Base-by-base conservation (phyloP, 30 jellyfish, hydroid and myxozoan genomes). In the Hydractinia echinata region DNA sequence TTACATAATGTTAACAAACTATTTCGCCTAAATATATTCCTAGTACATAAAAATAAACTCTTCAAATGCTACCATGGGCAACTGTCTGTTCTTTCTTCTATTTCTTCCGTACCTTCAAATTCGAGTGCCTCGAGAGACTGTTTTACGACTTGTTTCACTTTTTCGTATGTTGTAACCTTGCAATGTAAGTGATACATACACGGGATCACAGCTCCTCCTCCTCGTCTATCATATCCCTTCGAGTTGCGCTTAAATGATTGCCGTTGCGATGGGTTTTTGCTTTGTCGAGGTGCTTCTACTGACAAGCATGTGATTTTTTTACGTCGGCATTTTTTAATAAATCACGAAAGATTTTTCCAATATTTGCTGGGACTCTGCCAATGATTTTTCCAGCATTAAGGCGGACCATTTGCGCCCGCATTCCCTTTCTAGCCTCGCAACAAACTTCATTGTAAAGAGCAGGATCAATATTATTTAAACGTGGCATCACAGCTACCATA, bases 341-440 rank as follows among this genome's bases (percentile, higher is more conserved):
- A 64, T 64, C 51, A 44, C 19, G 51, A 64, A 64, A 64, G 19
- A 64, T 13, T 51, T 64, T 64, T 51, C 69, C 74, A 44, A 64
- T 64, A 51, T 64, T 64, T n/a, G 74, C 74, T n/a, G 74, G 74
- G 74, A 64, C 74, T n/a, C 39, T 44, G 6, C 74, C 74, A 44
- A 64, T 51, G 51, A 64, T 64, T 51, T n/a, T 64, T n/a, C 74
- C 74, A 64, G 74, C 74, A n/a, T n/a, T 64, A n/a, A n/a, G 74
- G 19, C 51, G 4, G 51, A 64, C 74, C 39, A 5, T 44, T 64
- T 64, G 74, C 51, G 51, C 3, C 39, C 39, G 51, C 39, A 44
- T 64, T n/a, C 74, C 74, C 39, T 64, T 64, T 51, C 39, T 64
- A 7, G 74, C 74, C 19, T 44, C 51, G 51, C 74, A n/a, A n/a